Conservation (phyloP, 1,140 invertebrate genomes). For the Pachyrhynchus sulphureomaculatus region DNA sequence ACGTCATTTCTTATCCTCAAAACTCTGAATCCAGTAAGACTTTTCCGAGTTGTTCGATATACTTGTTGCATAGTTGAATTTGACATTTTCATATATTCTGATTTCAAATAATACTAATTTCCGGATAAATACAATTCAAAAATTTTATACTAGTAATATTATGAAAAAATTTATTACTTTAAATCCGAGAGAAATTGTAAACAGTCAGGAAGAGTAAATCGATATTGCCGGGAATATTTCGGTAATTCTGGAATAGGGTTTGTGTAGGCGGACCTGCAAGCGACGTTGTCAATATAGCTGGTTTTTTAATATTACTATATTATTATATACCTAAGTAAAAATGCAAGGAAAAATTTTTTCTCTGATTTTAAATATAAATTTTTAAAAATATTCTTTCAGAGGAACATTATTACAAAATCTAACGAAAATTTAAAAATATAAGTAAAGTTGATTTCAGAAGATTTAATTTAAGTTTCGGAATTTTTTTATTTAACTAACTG, state of each 20-base stretch:
- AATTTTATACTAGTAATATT: too few species aligned
- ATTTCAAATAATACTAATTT: neutral
- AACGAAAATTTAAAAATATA: too few species aligned
- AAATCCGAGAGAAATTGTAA: neutral
- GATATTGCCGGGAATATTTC: slow-evolving; percentile 8
- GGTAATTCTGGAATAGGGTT: slow-evolving; percentile 5
- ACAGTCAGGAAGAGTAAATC: slow-evolving; percentile 8
- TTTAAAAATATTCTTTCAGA: too few species aligned
- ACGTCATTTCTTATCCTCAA: slow-evolving; percentile 6
- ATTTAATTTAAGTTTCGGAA: too few species aligned
- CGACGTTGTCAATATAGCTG: neutral
- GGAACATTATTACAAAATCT: too few species aligned
- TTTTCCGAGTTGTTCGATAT: slow-evolving; percentile 3
- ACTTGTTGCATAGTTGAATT: neutral
- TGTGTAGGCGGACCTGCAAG: neutral
- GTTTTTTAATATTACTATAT: neutral
- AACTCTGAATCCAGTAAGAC: slow-evolving; percentile 6
- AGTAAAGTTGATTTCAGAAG: too few species aligned
- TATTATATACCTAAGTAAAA: too few species aligned
- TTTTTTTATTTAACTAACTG: too few species aligned
- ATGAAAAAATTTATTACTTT: too few species aligned
- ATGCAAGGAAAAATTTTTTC: too few species aligned
- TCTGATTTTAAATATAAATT: too few species aligned
- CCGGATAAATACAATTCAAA: neutral
- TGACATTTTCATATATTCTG: neutral